phyloP scores from a whole-genome alignment of 1,140 invertebrate genomes.

The Paraescarpia echinospica region DNA sequence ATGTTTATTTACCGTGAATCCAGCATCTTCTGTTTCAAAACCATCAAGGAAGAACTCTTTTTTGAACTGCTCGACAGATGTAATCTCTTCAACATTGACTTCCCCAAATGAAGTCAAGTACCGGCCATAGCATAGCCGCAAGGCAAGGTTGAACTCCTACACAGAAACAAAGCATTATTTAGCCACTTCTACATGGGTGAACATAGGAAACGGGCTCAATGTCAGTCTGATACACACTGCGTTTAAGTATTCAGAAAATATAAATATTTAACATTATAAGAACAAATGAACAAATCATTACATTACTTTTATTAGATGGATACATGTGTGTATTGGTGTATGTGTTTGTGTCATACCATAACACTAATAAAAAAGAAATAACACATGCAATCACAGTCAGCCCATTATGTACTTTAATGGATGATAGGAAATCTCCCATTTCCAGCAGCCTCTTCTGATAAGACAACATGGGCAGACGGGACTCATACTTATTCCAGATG shows the following conservation, averaged over 20 bases:
- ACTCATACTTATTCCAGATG: constrained; percentile 57
- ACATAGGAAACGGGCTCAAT: too few relatives aligned
- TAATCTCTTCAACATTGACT: constrained; percentile 49
- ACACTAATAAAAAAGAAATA: background rate
- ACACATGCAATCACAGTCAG: background rate
- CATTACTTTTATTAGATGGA: too few relatives aligned
- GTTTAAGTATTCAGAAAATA: too few relatives aligned
- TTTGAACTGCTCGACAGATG: constrained; percentile 48
- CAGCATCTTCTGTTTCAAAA: constrained; percentile 47
- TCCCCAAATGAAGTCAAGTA: constrained; percentile 52
- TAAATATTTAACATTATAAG: too few relatives aligned
- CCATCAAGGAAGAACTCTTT: constrained; percentile 49
- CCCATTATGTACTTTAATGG: constrained; percentile 42
- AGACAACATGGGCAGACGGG: constrained; percentile 45
- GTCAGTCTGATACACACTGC: too few relatives aligned
- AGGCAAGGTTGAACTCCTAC: constrained; percentile 53
- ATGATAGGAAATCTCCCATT: constrained; percentile 52
- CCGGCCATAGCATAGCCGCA: constrained; percentile 56
- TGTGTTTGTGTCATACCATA: background rate
- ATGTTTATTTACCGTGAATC: constrained; percentile 42
- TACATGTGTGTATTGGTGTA: background rate
- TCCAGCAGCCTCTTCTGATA: constrained; percentile 53
- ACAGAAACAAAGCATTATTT: background rate
- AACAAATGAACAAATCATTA: too few relatives aligned
- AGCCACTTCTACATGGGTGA: background rate